Evolutionary conservation across 1,140 invertebrate genomes (phyloP).

Genomic region (Aphis craccivora): DNA sequence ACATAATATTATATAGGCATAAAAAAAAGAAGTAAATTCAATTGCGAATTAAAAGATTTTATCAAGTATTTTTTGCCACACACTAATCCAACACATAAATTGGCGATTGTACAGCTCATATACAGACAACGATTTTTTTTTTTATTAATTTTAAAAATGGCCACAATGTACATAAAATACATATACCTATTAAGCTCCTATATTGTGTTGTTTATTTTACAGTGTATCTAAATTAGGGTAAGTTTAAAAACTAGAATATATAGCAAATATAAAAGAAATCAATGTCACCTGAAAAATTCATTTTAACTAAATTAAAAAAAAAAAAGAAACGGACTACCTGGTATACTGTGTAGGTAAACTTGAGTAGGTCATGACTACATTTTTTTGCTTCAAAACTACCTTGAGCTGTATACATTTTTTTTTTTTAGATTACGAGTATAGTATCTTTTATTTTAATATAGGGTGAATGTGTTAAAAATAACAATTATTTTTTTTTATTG

Average conservation of each 20-base stretch:
- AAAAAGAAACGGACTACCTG: background rate
- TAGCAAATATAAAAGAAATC: background rate
- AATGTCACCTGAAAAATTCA: background rate
- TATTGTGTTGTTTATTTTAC: background rate
- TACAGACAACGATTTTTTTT: background rate
- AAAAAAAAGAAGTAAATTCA: background rate
- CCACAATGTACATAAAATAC: background rate
- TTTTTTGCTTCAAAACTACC: background rate
- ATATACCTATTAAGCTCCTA: background rate
- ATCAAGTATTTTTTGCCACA: background rate
- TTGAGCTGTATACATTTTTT: background rate
- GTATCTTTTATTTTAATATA: background rate
- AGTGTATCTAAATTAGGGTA: background rate
- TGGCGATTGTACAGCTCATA: background rate
- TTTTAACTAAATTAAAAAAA: conserved; percentile 15
- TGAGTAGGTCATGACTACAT: background rate
- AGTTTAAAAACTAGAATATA: background rate
- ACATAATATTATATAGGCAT: background rate
- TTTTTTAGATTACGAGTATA: background rate
- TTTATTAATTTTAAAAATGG: background rate
- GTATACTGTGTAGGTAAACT: background rate
- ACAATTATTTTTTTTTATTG: background rate
- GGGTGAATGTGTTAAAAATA: background rate
- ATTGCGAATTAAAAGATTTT: background rate
- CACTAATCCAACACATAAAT: background rate